Conservation (phyloP, 2,797 vertebrate species). For the Xerus rutilus region DNA sequence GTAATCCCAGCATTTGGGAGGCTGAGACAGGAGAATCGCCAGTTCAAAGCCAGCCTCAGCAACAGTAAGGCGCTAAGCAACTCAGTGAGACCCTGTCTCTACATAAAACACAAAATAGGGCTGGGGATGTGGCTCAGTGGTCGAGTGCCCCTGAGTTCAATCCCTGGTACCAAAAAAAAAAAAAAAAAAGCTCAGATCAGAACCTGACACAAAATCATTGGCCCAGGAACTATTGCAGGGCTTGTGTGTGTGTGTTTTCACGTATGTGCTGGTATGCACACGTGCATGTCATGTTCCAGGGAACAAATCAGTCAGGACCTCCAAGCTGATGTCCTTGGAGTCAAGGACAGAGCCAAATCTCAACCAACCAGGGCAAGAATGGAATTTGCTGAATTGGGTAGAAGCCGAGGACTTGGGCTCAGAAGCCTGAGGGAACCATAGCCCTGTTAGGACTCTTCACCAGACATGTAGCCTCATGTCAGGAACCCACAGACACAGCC, state of each 20-base stretch:
- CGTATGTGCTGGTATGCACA: background rate
- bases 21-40: no score
- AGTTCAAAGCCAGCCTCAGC: no score
- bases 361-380: background rate
- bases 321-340: background rate
- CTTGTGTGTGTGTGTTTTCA: background rate
- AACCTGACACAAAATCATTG: background rate
- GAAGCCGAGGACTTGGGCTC: background rate
- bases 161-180: no score
- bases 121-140: no score
- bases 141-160: no score
- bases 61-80: no score
- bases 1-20: no score
- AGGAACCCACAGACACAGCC: background rate
- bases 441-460: rapidly evolving
- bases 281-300: background rate
- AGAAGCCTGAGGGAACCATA: background rate
- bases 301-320: background rate
- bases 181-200: background rate
- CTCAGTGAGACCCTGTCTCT: no score
- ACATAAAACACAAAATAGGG: no score
- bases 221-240: background rate
- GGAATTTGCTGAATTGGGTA: rapidly evolving
- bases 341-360: background rate
- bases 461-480: rapidly evolving